Percentiles rank a stretch among this genome's conserved stretches.
These are phyloP conservation scores for Tachina lurida DNA, from an alignment of 2,888 invertebrate species.

Conservation along the genomic window DNA sequence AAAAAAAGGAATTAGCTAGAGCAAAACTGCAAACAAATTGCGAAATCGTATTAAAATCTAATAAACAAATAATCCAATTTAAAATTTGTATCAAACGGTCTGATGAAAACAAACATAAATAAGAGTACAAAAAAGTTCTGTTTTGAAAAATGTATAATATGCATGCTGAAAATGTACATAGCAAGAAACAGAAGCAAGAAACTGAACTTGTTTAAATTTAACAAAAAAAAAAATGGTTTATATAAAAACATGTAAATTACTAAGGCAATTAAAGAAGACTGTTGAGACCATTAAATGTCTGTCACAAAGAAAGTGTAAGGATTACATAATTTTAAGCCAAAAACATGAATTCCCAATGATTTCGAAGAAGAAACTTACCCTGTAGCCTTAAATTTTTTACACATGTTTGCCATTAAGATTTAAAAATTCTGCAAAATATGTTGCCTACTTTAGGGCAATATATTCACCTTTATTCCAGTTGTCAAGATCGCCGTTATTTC, in stretches of 20 bases:
- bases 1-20: constrained; percentile 22
- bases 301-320: neutral
- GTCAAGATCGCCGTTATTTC: no score
- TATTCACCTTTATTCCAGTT: no score
- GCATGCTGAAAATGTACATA: no score
- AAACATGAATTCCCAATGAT: no score
- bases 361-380: no score
- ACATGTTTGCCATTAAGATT: no score
- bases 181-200: no score
- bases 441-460: no score
- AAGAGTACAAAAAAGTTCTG: neutral
- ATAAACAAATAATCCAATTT: constrained; percentile 72
- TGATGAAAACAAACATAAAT: constrained; percentile 18
- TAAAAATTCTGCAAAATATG: no score
- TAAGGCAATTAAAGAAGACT: constrained; percentile 16
- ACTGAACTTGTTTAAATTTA: constrained; percentile 35
- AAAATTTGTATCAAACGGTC: constrained; percentile 64
- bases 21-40: constrained; percentile 66
- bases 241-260: constrained; percentile 10
- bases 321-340: no score
- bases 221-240: neutral
- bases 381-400: no score
- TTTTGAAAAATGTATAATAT: neutral
- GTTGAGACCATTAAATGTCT: neutral
- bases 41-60: constrained; percentile 70